These are phyloP conservation scores for Rhynchomys soricoides DNA, from an alignment of 2,113 vertebrate genomes.

Conservation along the genomic window DNA sequence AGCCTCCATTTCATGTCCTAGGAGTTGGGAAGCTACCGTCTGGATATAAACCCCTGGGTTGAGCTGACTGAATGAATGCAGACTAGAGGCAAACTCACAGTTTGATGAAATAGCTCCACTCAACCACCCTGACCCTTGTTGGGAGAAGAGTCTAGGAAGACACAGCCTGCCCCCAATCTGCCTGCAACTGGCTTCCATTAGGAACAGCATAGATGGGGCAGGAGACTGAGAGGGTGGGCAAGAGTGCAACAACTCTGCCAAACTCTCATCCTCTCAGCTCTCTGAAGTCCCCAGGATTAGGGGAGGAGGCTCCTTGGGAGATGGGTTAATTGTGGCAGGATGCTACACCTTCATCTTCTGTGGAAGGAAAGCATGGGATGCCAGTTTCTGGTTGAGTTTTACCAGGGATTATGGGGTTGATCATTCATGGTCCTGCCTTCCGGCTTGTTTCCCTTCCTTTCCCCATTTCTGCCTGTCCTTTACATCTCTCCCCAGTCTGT, in stretches of 20 bases:
- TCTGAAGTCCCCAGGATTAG: background rate
- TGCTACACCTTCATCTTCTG: background rate
- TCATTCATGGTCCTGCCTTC: background rate
- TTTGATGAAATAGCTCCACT: constrained; percentile 72
- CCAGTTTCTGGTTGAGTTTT: background rate
- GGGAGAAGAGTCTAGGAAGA: constrained; percentile 76
- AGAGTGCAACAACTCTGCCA: background rate
- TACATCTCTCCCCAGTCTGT: background rate
- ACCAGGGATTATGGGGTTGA: background rate
- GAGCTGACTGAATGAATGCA: constrained; percentile 81
- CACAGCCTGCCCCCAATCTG: constrained; percentile 52
- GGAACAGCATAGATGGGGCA: background rate
- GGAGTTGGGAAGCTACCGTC: background rate
- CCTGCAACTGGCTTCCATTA: constrained; percentile 1
- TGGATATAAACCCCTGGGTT: constrained; percentile 64
- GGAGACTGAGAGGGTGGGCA: background rate
- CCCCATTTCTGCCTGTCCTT: background rate
- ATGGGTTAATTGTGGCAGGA: background rate
- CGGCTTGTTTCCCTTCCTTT: background rate
- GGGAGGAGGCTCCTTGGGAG: background rate
- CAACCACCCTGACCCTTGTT: constrained; percentile 67
- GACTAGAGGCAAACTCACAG: constrained; percentile 78
- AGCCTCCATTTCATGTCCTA: constrained; percentile 53
- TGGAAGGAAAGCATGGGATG: background rate
- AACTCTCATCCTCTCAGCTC: background rate